Evolutionary conservation across 35 echinoderm and acorn worm genomes (phyloP).

Genomic region (Stichopus chloronotus): DNA sequence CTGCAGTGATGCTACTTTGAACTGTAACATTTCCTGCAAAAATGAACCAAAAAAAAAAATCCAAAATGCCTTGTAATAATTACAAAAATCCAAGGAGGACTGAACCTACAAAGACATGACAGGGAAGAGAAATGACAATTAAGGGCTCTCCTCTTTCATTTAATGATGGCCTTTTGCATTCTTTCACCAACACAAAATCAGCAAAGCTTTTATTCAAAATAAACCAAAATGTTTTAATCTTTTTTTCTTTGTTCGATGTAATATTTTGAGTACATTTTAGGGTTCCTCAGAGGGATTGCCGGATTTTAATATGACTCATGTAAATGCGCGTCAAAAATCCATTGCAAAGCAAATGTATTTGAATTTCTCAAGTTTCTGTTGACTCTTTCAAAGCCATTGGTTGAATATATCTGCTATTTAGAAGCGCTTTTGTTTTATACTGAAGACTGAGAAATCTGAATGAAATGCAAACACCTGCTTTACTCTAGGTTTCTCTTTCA

Average conservation of each 20-base stretch:
- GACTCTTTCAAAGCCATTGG: no score
- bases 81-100: not conserved
- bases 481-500: not conserved
- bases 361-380: no score
- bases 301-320: no score
- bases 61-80: not conserved
- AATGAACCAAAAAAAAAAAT: not conserved
- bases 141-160: not conserved
- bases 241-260: no score
- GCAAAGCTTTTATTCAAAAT: no score
- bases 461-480: not conserved
- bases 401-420: no score
- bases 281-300: no score
- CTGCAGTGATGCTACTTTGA: slow-evolving; percentile 91
- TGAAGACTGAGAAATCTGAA: not conserved
- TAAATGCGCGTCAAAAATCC: no score
- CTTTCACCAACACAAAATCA: not conserved
- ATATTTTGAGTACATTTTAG: no score
- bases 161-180: not conserved
- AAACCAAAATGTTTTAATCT: not conserved
- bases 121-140: not conserved
- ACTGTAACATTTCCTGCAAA: slow-evolving; percentile 89
- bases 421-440: no score
- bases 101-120: not conserved
- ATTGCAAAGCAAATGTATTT: no score